These are phyloP conservation scores for Drosophila nr. fundita DNA, from an alignment of 2,888 invertebrate genomes.

Conservation along the genomic window DNA sequence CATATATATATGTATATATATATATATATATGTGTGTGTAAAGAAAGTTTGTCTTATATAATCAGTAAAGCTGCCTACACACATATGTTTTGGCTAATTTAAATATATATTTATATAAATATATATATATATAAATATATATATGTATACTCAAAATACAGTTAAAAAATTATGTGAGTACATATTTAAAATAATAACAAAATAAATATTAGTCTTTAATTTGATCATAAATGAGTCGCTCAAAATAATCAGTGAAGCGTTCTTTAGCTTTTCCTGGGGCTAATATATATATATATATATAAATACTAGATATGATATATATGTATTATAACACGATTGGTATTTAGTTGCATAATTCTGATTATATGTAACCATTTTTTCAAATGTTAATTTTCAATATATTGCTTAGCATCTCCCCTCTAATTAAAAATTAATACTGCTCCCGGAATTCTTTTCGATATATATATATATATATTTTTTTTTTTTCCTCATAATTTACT, in stretches of 20 bases:
- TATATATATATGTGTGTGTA: no score
- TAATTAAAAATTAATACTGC: background rate
- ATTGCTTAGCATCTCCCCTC: rapidly evolving
- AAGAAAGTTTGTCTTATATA: background rate
- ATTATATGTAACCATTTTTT: background rate
- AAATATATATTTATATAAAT: background rate
- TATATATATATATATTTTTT: background rate
- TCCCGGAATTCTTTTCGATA: background rate
- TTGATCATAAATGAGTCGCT: no score
- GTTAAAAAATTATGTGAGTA: background rate
- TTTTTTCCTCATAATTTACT: no score
- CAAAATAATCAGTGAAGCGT: background rate
- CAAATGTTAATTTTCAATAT: rapidly evolving
- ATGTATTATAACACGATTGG: background rate
- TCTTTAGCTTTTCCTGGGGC: background rate
- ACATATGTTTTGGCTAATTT: background rate
- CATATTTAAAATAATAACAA: background rate
- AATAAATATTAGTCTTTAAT: background rate
- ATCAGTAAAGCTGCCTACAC: background rate
- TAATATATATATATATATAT: background rate
- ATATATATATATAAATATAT: background rate
- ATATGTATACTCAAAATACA: background rate
- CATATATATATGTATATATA: no score
- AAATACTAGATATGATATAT: background rate
- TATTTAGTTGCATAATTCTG: background rate